Evolutionary conservation across 2,888 invertebrate genomes (phyloP).

Genomic region (Trichopria drosophilae): DNA sequence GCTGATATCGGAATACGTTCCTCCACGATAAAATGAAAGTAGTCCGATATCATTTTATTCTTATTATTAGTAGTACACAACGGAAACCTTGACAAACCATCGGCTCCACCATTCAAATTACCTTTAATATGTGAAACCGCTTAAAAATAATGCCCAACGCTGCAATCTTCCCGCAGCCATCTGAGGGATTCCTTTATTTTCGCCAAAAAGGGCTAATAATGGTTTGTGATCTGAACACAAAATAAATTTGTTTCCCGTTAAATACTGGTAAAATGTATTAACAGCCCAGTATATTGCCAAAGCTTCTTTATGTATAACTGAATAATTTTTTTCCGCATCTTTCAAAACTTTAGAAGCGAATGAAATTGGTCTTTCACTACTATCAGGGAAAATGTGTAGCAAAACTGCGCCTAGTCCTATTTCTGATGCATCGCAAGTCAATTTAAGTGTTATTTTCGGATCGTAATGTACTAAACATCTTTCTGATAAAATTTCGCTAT

Average conservation of each 20-base stretch:
- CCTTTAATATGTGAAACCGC: conserved; percentile 31
- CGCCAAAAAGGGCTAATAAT: conserved; percentile 41
- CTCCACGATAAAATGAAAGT: conserved; percentile 26
- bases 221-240: conserved; percentile 46
- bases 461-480: conserved; percentile 9
- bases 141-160: conserved; percentile 40
- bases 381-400: conserved; percentile 37
- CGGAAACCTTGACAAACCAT: conserved; percentile 28
- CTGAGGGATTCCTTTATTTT: conserved; percentile 44
- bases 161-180: conserved; percentile 47
- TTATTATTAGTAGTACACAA: no score
- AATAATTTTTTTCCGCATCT: conserved; percentile 46
- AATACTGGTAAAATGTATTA: conserved; percentile 47
- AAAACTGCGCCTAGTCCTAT: conserved; percentile 43
- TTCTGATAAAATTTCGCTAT: no score
- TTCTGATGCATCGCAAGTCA: conserved; percentile 9
- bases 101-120: conserved; percentile 19
- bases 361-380: conserved; percentile 38
- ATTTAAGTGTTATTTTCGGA: neutral
- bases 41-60: conserved; percentile 10
- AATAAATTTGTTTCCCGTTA: no score
- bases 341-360: conserved; percentile 43
- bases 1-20: conserved; percentile 14
- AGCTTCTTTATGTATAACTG: conserved; percentile 45
- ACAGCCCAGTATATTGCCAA: conserved; percentile 47